A percentile compares a stretch with the other conserved stretches of the same genome.
Evolutionary conservation across 2,113 vertebrate genomes (phyloP).

Genomic region (Hypanus sabinus): DNA sequence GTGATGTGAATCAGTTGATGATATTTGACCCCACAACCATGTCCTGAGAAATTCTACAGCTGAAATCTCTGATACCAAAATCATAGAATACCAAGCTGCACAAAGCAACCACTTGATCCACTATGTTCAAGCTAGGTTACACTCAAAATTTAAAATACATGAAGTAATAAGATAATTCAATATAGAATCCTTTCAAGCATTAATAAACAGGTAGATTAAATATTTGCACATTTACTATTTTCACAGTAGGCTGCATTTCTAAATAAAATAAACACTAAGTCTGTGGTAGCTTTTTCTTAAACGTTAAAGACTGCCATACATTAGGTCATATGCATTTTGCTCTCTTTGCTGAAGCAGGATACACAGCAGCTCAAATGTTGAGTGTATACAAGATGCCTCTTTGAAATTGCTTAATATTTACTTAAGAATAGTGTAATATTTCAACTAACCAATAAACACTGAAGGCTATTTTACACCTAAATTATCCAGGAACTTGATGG

Average conservation of each 20-base stretch:
- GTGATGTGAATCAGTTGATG: no score
- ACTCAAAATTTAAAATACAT: no score
- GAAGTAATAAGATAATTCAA: not conserved
- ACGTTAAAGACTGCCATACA: not conserved
- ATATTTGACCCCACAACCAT: no score
- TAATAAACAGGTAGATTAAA: not conserved
- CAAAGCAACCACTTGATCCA: no score
- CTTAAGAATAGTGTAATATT: not conserved
- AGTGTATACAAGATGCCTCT: not conserved
- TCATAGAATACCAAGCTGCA: no score
- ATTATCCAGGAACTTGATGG: not conserved
- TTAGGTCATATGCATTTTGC: not conserved
- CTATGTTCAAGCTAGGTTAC: no score
- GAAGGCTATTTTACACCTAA: not conserved
- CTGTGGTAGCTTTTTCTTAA: not conserved
- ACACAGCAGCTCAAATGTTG: not conserved
- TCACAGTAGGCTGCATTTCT: not conserved
- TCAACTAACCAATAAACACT: not conserved
- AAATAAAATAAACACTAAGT: not conserved
- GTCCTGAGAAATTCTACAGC: no score
- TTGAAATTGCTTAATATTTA: not conserved
- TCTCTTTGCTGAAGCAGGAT: not conserved
- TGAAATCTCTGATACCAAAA: no score
- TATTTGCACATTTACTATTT: not conserved
- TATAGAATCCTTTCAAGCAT: not conserved